Base-by-base conservation (phyloP, 1,140 invertebrate genomes). In the Cylas formicarius region DNA sequence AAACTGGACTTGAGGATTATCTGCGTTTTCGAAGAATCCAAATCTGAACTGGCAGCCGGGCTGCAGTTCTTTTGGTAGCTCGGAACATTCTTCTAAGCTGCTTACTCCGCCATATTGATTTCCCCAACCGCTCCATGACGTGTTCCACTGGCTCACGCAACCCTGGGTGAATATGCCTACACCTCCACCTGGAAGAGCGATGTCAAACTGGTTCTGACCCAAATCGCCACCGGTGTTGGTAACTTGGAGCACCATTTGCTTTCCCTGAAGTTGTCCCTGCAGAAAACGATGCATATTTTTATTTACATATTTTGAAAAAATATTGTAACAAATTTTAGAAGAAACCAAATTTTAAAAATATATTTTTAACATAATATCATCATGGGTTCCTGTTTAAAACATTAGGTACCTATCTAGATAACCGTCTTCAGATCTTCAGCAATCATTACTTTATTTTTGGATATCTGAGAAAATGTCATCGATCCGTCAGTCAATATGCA, bases 1-100 rank as follows among this genome's bases (percentile, higher is more conserved):
- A 35, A 52, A 52, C 7, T 42, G 16, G 4, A 52, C 39, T 28
- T 42, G 32, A 13, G 50, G 50, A 34, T 52, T 52, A 21, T 46
- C 38, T 16, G 44, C 50, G 24, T 52, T 44, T 28, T 47, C 23
- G 22, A 42, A 43, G 35, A 44, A 52, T 5, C 29, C 38, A 14
- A 52, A 52, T 16, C 49, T 22, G 24, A 46, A 51, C 11, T 35
- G 27, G 24, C 49, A 51, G 19, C 49, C 49, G 19, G 37, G 8
- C 37, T 47, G 49, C 2, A 51, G 22, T 20, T 35, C 37, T 24
- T 21, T 13, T n/a, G 49, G 49, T 10, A 51, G 44, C 9, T 23
- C 9, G 22, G 28, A 19, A 22, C 49, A 51, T 26, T 51, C 43
- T 26, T 21, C 22, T 4, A 23, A 37, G 0, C 43, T 46, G 10